Evolutionary conservation across 2,113 vertebrate genomes (phyloP).

Genomic region (Mastomys coucha): DNA sequence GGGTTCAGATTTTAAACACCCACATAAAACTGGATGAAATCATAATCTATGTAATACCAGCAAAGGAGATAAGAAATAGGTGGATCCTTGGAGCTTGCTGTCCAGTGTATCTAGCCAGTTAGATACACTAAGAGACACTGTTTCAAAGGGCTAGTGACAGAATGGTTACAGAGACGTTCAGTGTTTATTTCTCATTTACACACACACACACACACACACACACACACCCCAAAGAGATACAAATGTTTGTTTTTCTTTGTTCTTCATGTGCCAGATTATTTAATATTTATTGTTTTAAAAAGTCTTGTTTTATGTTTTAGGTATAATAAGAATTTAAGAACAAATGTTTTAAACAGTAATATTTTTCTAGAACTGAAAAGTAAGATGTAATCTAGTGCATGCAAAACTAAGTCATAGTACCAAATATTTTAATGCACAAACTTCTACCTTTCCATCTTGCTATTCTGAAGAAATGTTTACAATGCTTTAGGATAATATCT

Average conservation of each 20-base stretch:
- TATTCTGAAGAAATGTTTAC: neutral
- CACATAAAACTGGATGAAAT: neutral
- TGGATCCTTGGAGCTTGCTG: neutral
- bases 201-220: neutral
- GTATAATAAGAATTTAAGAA: neutral
- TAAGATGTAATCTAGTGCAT: neutral
- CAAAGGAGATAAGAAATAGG: neutral
- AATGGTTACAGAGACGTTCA: neutral
- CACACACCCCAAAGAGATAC: neutral
- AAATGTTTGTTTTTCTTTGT: neutral
- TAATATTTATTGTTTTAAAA: slow-evolving; percentile 21
- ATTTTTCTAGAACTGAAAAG: too few relatives aligned
- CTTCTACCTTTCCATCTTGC: neutral
- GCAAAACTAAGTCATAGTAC: neutral
- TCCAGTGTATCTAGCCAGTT: neutral
- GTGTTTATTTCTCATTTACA: neutral
- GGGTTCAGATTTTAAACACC: neutral
- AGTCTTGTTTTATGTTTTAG: neutral
- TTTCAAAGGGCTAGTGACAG: neutral
- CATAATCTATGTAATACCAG: neutral
- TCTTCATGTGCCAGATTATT: neutral
- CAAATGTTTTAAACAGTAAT: neutral
- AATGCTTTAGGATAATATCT: neutral
- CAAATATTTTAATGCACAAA: neutral
- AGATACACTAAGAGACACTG: neutral